Conservation (phyloP, 2,113 vertebrate species). For the Ifrita kowaldi region DNA sequence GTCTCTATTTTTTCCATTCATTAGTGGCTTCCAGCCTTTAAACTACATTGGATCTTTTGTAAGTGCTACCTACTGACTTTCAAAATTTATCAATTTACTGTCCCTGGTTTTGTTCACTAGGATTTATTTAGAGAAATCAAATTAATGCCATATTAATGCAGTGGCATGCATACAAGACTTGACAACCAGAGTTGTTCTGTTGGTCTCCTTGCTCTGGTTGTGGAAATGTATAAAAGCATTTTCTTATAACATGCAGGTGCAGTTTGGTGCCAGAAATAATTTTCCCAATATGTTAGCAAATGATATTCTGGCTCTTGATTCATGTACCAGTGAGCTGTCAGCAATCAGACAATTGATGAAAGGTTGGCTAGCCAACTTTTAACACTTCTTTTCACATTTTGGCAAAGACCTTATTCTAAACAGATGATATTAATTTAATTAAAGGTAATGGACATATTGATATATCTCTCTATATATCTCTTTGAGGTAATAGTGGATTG, state of each 20-base stretch:
- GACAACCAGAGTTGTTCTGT: neutral
- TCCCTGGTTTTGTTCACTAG: neutral
- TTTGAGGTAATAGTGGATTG: neutral
- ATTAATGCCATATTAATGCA: neutral
- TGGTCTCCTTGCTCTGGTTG: neutral
- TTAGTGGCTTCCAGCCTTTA: neutral
- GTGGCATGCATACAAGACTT: neutral
- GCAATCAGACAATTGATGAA: conserved; percentile 44
- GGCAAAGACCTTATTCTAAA: conserved; percentile 44
- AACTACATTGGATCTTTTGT: neutral
- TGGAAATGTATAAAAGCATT: neutral
- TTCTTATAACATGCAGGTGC: neutral
- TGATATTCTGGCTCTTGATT: conserved; percentile 24
- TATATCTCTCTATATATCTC: neutral
- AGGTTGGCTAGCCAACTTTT: conserved; percentile 18
- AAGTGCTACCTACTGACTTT: neutral
- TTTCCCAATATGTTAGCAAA: conserved; percentile 26
- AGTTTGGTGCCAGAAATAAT: conserved; percentile 34
- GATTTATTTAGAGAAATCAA: neutral
- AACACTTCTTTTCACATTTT: conserved; percentile 16
- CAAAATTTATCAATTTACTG: neutral
- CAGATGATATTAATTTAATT: conserved; percentile 65
- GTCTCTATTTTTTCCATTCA: neutral
- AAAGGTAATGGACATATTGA: conserved; percentile 56
- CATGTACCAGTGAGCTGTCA: conserved; percentile 49